Base-by-base conservation (phyloP, 2,797 vertebrate genomes). In the Acropternis orthonyx region DNA sequence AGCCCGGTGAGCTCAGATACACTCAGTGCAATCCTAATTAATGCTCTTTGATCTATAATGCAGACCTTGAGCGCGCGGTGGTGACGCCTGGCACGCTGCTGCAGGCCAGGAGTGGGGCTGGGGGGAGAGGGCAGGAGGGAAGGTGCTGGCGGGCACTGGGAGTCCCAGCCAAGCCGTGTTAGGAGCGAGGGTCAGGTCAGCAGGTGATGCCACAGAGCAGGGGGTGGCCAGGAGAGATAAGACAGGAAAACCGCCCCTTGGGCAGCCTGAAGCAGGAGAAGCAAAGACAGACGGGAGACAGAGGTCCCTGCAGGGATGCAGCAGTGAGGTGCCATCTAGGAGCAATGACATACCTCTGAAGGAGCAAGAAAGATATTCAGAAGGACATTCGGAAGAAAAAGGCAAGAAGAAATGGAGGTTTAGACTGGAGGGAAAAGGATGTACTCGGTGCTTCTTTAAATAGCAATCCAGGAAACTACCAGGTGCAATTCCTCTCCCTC, bases 21-120 rank as follows among this genome's bases (percentile, higher is more conserved):
- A 71, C 81, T 91, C 90, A 63, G 88, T 14, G 0, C 93, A 55
- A 68, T 74, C 84, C 77, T 96, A 80, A 96, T 96, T 85, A 95
- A 92, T 66, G 72, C 85, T 92, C 75, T 94, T 96, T 96, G 95
- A 96, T 95, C 75, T 94, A 43, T 66, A 94, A 90, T 87, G 89
- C 91, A 90, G 92, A 77, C 72, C 37, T 78, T 36, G n/a, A 48
- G 69, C 2, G 2, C 0, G 5, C 1, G 1, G 21, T 5, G 46
- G 89, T 63, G 71, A 77, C 3, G 2, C 73, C 71, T 0, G 0
- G 74, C 74, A 43, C 0, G 2, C 67, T 71, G 92, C 83, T 20
- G 52, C 41, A 26, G 85, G 85, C 46, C 69, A 39, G 55, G 49
- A 66, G 18, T 5, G 67, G 62, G 73, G 67, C 78, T 88, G 59